Base-by-base conservation (phyloP, 2,113 vertebrate species). In the Zosterops lateralis region DNA sequence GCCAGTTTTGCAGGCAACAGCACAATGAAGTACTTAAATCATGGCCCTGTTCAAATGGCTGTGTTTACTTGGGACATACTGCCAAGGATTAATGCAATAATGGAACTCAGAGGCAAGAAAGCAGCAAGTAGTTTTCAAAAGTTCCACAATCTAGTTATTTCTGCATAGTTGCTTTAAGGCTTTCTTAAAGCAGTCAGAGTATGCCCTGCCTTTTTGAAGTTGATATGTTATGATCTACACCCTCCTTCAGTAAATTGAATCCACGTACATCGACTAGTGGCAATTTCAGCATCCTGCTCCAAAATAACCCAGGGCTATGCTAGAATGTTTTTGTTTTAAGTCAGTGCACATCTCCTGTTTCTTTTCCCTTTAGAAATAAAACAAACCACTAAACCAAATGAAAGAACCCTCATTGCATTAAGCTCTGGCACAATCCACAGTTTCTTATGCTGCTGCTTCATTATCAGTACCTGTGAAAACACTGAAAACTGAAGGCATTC, bases 221-320 rank as follows among this genome's bases (percentile, higher is more conserved):
- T 62, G 47, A 29, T 92, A 56, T 7, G 60, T 82, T 94, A 68
- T 70, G 89, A 91, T 95, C 87, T 89, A 95, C 67, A 89, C 66
- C 6, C 72, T 73, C 71, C 67, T 83, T 54, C 85, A 87, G 81
- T 83, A 89, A 95, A 87, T 44, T 76, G 87, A 89, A 92, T 92
- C 67, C 1, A 8, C 50, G 2, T 83, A 93, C 87, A 91, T 90
- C 82, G 76, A 82, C 71, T 42, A 75, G 58, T 73, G 66, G 84
- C 77, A 92, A 75, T 92, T 92, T 79, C 91, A 89, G 89, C 54
- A 89, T 72, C 72, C 67, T 47, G 62, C 62, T 94, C 80, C 83
- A 86, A 92, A 84, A 95, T 90, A 97, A 92, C 89, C 91, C 71
- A 51, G 25, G 58, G 93, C 81, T 91, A 83, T 10, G 61, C 62